Evolutionary conservation across 2,797 vertebrate species (phyloP).

Genomic region (Acanthurus lineatus): DNA sequence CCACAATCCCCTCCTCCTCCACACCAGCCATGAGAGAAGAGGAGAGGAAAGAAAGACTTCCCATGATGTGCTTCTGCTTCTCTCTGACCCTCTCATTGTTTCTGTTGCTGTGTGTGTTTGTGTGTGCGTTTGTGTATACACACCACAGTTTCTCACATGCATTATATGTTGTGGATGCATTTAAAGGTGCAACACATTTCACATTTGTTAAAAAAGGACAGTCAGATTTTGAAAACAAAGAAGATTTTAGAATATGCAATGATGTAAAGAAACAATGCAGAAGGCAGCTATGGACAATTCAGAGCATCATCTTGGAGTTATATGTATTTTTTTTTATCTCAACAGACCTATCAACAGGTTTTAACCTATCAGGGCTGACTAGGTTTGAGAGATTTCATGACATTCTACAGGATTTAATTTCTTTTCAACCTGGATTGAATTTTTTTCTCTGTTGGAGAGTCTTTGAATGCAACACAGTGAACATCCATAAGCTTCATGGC

Average conservation of each 20-base stretch:
- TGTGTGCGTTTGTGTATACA: conserved; percentile 12
- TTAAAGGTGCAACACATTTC: conserved; percentile 34
- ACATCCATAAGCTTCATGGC: not conserved
- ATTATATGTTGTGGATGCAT: conserved; percentile 21
- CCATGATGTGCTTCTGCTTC: conserved; percentile 49
- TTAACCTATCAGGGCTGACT: not conserved
- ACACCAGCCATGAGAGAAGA: conserved; percentile 61
- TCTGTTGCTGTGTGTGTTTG: too few relatives aligned
- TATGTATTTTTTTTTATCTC: not conserved
- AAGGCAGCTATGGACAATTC: not conserved
- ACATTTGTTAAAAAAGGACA: too few relatives aligned
- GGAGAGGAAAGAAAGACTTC: conserved; percentile 50
- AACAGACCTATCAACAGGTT: not conserved
- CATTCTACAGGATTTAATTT: not conserved
- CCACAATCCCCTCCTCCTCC: conserved; percentile 70
- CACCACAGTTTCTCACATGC: conserved; percentile 19
- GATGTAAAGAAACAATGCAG: not conserved
- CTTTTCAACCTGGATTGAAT: not conserved
- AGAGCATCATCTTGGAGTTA: not conserved
- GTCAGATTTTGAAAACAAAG: not conserved
- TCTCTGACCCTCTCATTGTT: conserved; percentile 3
- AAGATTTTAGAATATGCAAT: not conserved
- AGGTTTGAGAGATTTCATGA: not conserved
- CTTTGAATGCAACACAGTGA: conserved; percentile 14
- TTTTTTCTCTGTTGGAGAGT: not conserved